Evolutionary conservation across 2,113 vertebrate species (phyloP).

Genomic region (Cebidichthys violaceus): DNA sequence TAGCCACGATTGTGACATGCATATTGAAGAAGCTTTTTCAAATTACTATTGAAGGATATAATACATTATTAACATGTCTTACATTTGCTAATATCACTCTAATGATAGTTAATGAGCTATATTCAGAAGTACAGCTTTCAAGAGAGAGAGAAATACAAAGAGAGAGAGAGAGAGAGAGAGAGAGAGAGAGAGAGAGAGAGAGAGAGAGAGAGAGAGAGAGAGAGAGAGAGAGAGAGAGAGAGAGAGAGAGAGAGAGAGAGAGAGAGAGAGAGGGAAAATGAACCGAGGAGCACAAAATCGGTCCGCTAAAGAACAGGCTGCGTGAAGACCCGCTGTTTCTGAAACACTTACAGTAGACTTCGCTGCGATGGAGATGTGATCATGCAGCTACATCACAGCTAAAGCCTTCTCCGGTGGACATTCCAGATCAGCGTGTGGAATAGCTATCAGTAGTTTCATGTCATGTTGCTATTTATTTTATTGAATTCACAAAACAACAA

Average conservation of each 20-base stretch:
- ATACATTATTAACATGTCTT: neutral
- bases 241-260: neutral
- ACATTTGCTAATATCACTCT: neutral
- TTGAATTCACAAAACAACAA: neutral
- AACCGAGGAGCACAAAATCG: neutral
- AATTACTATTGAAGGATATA: neutral
- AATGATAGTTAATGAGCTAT: constrained; percentile 8
- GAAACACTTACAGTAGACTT: neutral
- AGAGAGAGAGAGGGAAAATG: neutral
- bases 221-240: neutral
- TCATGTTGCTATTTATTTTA: neutral
- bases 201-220: no score
- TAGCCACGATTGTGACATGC: neutral
- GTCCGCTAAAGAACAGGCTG: neutral
- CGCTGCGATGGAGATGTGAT: neutral
- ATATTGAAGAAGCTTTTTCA: neutral
- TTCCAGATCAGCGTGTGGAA: neutral
- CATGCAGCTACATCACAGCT: neutral
- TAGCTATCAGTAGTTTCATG: neutral
- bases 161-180: no score
- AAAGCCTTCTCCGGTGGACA: neutral
- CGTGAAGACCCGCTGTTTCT: neutral
- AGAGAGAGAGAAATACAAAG: neutral
- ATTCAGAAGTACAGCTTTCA: neutral
- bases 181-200: no score